Percentiles rank a stretch among this genome's conserved stretches.
Evolutionary conservation across 2,797 vertebrate genomes (phyloP).

Genomic region (Myotis vivesi): DNA sequence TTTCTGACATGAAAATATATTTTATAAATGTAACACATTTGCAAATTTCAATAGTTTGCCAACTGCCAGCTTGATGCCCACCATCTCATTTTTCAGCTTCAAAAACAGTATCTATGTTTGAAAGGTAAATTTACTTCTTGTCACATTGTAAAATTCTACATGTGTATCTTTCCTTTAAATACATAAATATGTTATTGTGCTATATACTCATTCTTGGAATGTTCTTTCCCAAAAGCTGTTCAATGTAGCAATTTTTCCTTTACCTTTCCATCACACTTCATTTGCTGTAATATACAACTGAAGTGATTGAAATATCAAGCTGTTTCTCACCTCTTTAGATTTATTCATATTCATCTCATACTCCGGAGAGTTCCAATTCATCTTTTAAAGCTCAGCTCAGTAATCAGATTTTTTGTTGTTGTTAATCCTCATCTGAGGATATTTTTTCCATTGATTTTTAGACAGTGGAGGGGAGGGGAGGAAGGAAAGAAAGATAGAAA

Average conservation of each 20-base stretch:
- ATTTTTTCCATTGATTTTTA: too few species aligned
- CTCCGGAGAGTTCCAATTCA: not conserved
- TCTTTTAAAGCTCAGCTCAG: not conserved
- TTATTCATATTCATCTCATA: not conserved
- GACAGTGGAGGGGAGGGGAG: too few species aligned
- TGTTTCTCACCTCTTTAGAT: not conserved
- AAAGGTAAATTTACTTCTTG: constrained; percentile 1
- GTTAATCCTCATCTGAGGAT: too few species aligned
- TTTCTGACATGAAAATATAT: not conserved
- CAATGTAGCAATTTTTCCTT: not conserved
- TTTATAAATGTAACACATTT: constrained; percentile 4
- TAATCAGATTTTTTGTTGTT: not conserved
- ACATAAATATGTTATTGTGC: not conserved
- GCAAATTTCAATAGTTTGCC: not conserved
- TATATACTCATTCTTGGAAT: not conserved
- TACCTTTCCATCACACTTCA: not conserved
- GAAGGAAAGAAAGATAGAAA: too few species aligned
- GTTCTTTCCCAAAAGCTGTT: not conserved
- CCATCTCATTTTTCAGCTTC: not conserved
- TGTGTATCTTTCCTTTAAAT: not conserved
- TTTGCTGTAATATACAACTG: not conserved
- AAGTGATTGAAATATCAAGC: not conserved
- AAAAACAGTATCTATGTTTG: not conserved
- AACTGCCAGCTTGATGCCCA: not conserved
- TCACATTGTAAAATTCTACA: not conserved